Conservation (phyloP, 1,140 invertebrate genomes). For the Hylaeus volcanicus region DNA sequence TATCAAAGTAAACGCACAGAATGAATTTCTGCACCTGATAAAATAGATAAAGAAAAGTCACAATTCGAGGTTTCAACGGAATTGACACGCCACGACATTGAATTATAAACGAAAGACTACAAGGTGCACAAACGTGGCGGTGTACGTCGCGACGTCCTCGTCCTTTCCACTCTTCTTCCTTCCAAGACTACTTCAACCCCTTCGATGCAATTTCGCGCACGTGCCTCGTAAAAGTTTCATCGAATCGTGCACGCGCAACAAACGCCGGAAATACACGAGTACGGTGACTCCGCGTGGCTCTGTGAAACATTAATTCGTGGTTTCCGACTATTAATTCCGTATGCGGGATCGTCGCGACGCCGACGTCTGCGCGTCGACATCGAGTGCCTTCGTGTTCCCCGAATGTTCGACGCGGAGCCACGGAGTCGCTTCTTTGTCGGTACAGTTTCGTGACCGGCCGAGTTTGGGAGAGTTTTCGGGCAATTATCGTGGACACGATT, state of each 20-base stretch:
- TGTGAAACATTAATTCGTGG: slow-evolving; percentile 58
- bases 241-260: slow-evolving; percentile 17
- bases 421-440: background rate
- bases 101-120: slow-evolving; percentile 49
- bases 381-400: background rate
- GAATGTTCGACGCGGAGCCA: background rate
- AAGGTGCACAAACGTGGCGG: slow-evolving; percentile 44
- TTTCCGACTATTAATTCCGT: slow-evolving; percentile 57
- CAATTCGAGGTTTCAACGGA: background rate
- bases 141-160: slow-evolving; percentile 23
- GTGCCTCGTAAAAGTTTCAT: slow-evolving; percentile 61
- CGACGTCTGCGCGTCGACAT: slow-evolving; percentile 10
- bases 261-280: slow-evolving; percentile 6
- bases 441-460: background rate
- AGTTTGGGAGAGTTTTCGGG: background rate
- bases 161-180: background rate
- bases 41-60: too few species aligned
- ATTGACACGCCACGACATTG: slow-evolving; percentile 16
- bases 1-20: background rate
- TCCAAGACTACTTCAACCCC: slow-evolving; percentile 17
- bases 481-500: background rate
- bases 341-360: slow-evolving; percentile 24
- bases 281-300: slow-evolving; percentile 3
- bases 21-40: too few species aligned
- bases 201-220: slow-evolving; percentile 53